Percentiles rank a stretch among this genome's conserved stretches.
These are phyloP conservation scores for Vireo altiloquus DNA, from an alignment of 2,113 vertebrate species.

Conservation along the genomic window DNA sequence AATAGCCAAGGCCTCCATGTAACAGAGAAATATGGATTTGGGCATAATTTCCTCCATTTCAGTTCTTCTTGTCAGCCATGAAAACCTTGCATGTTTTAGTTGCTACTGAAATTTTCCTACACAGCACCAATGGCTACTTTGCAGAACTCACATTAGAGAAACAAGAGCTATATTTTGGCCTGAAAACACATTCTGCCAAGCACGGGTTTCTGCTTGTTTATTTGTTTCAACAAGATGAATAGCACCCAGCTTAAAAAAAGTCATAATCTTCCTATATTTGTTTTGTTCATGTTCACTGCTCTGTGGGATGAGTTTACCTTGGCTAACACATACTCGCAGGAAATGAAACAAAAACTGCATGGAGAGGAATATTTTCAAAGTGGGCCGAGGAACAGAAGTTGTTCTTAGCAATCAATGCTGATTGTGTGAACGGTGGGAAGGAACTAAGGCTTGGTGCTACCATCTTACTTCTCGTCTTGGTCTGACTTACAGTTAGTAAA, in stretches of 20 bases:
- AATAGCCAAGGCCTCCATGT: neutral
- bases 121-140: fast-evolving
- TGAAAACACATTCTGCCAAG: neutral
- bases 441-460: neutral
- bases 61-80: neutral
- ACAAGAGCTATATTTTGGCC: neutral
- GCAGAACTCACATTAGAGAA: neutral
- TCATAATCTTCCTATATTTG: neutral
- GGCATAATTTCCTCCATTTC: neutral
- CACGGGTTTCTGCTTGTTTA: neutral
- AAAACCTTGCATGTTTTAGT: neutral
- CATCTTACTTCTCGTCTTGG: neutral
- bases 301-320: neutral
- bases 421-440: neutral
- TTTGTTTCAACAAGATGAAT: neutral
- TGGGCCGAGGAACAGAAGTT: neutral
- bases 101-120: neutral
- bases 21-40: neutral
- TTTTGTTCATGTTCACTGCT: neutral
- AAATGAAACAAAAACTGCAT: conserved; percentile 5
- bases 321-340: neutral
- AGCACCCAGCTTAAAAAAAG: neutral
- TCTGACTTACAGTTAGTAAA: neutral
- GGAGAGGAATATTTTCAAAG: neutral
- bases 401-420: neutral